Conservation (phyloP, 2,113 vertebrate genomes). For the Corythornis vintsioides region DNA sequence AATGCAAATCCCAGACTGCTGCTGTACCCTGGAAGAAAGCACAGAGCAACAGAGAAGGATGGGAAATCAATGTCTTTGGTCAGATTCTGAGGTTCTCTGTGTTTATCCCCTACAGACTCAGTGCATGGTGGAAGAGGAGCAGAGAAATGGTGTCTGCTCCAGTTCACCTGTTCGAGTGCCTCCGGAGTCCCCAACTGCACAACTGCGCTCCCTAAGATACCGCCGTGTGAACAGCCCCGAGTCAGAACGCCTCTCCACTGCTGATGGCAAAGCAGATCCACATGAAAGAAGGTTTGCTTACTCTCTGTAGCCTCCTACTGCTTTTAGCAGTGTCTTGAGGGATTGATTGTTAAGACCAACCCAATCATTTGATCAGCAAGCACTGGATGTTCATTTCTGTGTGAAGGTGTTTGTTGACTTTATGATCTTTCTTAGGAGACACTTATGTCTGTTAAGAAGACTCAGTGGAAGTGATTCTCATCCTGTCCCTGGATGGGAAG, state of each 20-base stretch:
- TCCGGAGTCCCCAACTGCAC: conserved; percentile 87
- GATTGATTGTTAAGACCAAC: not conserved
- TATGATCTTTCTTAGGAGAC: not conserved
- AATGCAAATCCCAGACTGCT: not conserved
- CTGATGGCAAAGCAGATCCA: conserved; percentile 85
- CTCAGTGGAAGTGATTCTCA: not conserved
- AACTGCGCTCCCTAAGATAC: conserved; percentile 88
- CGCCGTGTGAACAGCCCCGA: conserved; percentile 92
- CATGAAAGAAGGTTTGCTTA: conserved; percentile 87
- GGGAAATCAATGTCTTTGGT: not conserved
- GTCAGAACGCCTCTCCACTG: conserved; percentile 89
- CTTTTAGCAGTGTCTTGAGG: not conserved
- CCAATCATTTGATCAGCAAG: not conserved
- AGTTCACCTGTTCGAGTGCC: conserved; percentile 85
- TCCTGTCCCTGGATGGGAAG: not conserved
- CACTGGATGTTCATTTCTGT: not conserved
- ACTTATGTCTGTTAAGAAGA: not conserved
- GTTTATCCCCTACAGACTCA: conserved; percentile 73
- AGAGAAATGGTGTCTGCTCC: conserved; percentile 85
- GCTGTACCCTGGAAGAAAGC: not conserved
- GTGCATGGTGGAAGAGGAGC: conserved; percentile 89
- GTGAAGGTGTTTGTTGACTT: not conserved
- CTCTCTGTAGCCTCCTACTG: not conserved
- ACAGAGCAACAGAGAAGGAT: not conserved
- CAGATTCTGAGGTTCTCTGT: not conserved